phyloP scores from a whole-genome alignment of 2,888 invertebrate genomes.

The Meloe dianella region DNA sequence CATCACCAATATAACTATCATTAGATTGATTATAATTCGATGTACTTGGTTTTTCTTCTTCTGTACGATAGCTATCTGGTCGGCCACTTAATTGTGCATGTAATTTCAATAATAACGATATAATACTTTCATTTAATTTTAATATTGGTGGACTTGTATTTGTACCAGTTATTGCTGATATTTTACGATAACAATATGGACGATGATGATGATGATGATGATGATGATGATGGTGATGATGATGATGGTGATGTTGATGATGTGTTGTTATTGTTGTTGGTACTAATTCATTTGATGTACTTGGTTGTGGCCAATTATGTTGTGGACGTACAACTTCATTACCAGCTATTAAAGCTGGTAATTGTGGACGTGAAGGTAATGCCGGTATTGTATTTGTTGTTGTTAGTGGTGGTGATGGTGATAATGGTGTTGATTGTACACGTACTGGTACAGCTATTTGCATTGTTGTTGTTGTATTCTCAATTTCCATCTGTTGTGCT shows the following conservation, averaged over 20 bases:
- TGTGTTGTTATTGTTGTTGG: conserved; percentile 53
- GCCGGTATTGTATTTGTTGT: conserved; percentile 48
- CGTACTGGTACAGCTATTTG: conserved; percentile 42
- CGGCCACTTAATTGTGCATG: conserved; percentile 88
- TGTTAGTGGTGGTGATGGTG: conserved; percentile 48
- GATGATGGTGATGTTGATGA: conserved; percentile 24
- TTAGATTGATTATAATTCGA: conserved; percentile 33
- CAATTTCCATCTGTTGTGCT: conserved; percentile 34
- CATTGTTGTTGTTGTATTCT: conserved; percentile 35
- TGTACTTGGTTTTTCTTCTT: conserved; percentile 51
- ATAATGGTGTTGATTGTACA: conserved; percentile 36
- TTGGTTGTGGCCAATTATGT: conserved; percentile 33
- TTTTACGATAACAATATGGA: conserved; percentile 40
- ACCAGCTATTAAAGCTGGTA: conserved; percentile 54
- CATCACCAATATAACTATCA: conserved; percentile 73
- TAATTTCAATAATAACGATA: conserved; percentile 87
- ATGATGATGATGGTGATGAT: background rate
- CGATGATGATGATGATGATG: conserved; percentile 34
- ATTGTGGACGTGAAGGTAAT: conserved; percentile 42
- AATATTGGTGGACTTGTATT: conserved; percentile 51
- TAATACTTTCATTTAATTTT: conserved; percentile 82
- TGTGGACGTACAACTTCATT: conserved; percentile 50
- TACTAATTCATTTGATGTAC: conserved; percentile 57
- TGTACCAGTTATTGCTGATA: conserved; percentile 49
- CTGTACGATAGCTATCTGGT: conserved; percentile 75